These are phyloP conservation scores for Carassius carassius DNA, from an alignment of 2,113 vertebrate species.

Conservation along the genomic window DNA sequence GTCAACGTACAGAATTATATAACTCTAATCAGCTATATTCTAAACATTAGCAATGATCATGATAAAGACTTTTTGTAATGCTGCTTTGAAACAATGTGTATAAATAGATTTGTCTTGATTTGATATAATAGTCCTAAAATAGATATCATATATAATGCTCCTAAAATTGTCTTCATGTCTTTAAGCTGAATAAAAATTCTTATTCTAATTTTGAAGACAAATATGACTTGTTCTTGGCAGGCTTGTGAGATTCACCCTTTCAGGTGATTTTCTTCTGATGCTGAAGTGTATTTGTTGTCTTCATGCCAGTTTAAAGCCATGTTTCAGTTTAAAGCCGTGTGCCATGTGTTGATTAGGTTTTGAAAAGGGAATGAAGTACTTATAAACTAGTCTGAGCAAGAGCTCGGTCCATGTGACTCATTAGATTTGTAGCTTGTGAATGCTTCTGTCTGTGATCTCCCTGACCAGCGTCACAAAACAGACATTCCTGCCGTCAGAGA, in stretches of 20 bases:
- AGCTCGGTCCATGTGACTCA: slow-evolving; percentile 34
- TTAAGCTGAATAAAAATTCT: neutral
- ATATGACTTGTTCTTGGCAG: slow-evolving; percentile 6
- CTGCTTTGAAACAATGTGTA: neutral
- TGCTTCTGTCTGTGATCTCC: slow-evolving; percentile 38
- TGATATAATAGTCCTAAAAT: neutral
- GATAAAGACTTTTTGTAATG: neutral
- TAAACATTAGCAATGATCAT: neutral
- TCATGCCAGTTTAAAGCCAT: neutral
- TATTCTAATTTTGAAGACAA: neutral
- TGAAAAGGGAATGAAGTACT: neutral
- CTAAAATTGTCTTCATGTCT: neutral
- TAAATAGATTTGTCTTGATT: neutral
- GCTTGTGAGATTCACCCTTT: slow-evolving; percentile 1
- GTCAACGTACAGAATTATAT: too few relatives aligned
- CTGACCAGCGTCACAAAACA: slow-evolving; percentile 39
- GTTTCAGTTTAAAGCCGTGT: neutral
- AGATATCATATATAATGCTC: neutral
- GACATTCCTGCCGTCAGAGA: slow-evolving; percentile 50
- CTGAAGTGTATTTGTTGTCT: neutral
- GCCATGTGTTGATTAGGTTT: neutral
- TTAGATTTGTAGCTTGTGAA: slow-evolving; percentile 40
- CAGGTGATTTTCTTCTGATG: neutral
- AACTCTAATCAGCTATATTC: neutral
- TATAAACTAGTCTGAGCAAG: slow-evolving; percentile 15